Conservation (phyloP, 2,888 invertebrate genomes). For the Brassicogethes aeneus region DNA sequence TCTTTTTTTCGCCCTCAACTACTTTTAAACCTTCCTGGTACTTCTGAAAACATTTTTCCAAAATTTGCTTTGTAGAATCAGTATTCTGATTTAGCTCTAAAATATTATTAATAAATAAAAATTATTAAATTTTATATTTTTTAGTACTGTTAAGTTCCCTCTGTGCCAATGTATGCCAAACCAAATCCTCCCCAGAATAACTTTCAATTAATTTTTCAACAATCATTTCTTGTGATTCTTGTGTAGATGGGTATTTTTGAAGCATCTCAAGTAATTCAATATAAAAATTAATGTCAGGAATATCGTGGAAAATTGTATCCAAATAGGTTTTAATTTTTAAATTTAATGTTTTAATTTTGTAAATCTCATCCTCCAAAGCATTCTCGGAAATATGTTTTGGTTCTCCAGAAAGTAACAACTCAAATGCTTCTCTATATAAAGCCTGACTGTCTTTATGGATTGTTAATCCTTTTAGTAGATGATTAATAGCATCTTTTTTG, state of each 20-base stretch:
- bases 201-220: background rate
- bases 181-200: background rate
- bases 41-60: background rate
- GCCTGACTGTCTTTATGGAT: background rate
- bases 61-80: background rate
- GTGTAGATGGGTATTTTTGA: background rate
- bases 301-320: background rate
- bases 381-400: background rate
- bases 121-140: background rate
- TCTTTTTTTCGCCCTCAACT: background rate
- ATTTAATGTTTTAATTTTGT: conserved; percentile 1
- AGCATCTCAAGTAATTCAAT: background rate
- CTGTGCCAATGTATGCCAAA: background rate
- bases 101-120: background rate
- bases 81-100: background rate
- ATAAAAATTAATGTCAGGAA: background rate
- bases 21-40: conserved; percentile 1
- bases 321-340: background rate
- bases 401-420: background rate
- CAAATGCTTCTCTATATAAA: background rate
- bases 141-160: background rate
- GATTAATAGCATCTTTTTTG: background rate
- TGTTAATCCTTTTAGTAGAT: background rate
- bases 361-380: background rate
- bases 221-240: background rate